Evolutionary conservation across 2,113 vertebrate species (phyloP).

Genomic region (Carollia perspicillata): DNA sequence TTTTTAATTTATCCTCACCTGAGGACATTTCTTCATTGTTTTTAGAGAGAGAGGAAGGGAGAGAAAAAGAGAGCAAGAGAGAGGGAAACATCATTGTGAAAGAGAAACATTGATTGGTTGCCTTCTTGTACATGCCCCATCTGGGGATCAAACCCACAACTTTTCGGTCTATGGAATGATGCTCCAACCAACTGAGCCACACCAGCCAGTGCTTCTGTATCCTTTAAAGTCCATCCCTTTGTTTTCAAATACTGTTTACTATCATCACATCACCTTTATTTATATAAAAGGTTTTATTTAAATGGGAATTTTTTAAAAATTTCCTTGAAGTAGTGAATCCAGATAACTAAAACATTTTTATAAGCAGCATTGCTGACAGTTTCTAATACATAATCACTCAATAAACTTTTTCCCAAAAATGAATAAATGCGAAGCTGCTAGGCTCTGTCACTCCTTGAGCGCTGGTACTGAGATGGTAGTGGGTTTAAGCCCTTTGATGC

Average conservation of each 20-base stretch:
- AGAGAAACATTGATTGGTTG: too few species aligned
- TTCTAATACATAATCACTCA: background rate
- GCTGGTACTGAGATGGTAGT: background rate
- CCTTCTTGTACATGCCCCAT: too few species aligned
- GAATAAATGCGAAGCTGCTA: background rate
- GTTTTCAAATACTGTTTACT: constrained; percentile 17
- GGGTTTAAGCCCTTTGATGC: background rate
- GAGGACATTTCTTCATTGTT: too few species aligned
- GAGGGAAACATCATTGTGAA: too few species aligned
- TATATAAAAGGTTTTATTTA: background rate
- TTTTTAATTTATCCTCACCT: too few species aligned
- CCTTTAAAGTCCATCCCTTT: background rate
- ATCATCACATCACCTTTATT: background rate
- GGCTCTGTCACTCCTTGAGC: background rate
- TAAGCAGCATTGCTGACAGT: constrained; percentile 4
- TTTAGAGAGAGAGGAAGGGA: too few species aligned
- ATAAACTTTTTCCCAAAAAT: background rate
- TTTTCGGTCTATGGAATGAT: too few species aligned
- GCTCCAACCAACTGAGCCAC: too few species aligned
- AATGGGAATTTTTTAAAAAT: background rate
- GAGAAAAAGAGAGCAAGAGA: too few species aligned
- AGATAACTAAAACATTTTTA: constrained; percentile 3
- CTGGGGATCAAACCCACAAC: too few species aligned
- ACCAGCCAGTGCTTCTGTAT: too few species aligned
- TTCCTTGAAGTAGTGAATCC: background rate